Conservation (phyloP, 2,888 invertebrate species). For the Rosalia funebris region DNA sequence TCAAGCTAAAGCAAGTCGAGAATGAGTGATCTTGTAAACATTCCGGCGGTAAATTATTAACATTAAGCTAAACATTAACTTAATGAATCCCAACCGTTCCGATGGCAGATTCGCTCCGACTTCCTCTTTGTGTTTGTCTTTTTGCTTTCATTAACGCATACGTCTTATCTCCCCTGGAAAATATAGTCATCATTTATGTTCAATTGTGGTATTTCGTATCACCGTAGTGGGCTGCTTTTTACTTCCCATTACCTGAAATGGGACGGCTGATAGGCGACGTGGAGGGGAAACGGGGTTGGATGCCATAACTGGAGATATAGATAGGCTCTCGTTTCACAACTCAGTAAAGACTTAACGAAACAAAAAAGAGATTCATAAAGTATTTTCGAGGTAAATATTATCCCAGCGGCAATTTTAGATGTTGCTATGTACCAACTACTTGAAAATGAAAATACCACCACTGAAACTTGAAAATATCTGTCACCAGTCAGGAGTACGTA, state of each 20-base stretch:
- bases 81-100: constrained; percentile 10
- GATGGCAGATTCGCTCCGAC: constrained; percentile 12
- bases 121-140: constrained; percentile 27
- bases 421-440: no score
- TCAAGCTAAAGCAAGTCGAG: neutral
- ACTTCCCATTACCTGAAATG: constrained; percentile 23
- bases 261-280: constrained; percentile 1
- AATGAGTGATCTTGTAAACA: constrained; percentile 5
- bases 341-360: no score
- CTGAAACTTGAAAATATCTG: no score
- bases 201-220: constrained; percentile 25
- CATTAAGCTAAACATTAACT: constrained; percentile 11
- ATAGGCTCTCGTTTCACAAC: no score
- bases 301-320: no score
- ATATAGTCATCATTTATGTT: constrained; percentile 26
- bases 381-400: no score
- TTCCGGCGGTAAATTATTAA: constrained; percentile 9
- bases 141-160: constrained; percentile 26
- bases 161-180: constrained; percentile 19
- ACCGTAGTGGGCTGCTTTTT: constrained; percentile 5
- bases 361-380: no score
- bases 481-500: no score
- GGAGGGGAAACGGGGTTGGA: no score
- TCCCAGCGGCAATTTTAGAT: no score
- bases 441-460: no score